Base-by-base conservation (phyloP, 2,888 invertebrate genomes). In the Drosophila pseudotalamancana region DNA sequence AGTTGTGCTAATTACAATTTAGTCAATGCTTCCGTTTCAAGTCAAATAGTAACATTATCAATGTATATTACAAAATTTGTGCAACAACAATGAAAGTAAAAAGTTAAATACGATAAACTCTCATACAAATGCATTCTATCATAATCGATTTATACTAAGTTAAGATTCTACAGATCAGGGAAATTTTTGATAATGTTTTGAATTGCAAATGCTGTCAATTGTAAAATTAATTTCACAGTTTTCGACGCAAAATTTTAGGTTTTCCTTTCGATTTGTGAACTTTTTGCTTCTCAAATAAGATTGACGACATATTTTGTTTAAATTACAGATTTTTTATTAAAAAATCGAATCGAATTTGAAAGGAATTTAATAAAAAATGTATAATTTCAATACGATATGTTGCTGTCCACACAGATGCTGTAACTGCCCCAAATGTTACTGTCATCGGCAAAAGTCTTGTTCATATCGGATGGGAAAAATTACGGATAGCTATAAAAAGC, bases 321-420 rank as follows among this genome's bases (percentile, higher is more conserved):
- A 85, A 78, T 87, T 86, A 65, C 59, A 85, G 37, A 74, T 87
- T 85, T 63, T 61, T 39, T 18, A 63, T 85, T 64, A 48, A 57
- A 80, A 63, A 51, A 3, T 8, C 2, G 8, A 11, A 35, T 0
- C 46, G 51, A 32, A 19, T n/a, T 29, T 31, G 11, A 9, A 19
- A 4, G 35, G 16, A 18, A 55, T 77, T 81, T 65, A 64, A 66
- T 60, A 25, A 54, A 40, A 51, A 82, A 85, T 87, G 61, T 85
- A 63, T 87, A 85, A 85, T 85, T 80, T 73, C 1, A 82, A 70
- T 77, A 62, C 45, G 61, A 49, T 64, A 60, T 45, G 23, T 27
- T 34, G 32, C 37, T 31, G 23, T 23, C 11, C 12, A 27, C 21
- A 32, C n/a, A 34, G 31, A 25, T 6, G 11, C 34, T 55, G 21